Conservation (phyloP, 2,888 invertebrate species). For the Ephialtes manifestator region DNA sequence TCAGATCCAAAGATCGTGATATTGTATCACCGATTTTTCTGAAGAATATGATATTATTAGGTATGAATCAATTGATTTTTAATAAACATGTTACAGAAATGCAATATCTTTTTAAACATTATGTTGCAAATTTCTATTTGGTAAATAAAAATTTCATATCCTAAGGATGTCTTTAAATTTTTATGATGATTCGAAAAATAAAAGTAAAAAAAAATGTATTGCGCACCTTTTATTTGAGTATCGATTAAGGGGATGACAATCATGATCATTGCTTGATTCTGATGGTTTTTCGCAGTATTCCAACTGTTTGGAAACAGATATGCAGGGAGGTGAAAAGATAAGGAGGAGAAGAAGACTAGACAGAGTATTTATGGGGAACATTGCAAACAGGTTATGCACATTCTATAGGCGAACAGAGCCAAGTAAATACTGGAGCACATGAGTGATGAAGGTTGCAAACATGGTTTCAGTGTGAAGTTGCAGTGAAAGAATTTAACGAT, state of each 20-base stretch:
- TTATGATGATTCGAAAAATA: not conserved
- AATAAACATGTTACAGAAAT: not conserved
- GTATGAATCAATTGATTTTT: not conserved
- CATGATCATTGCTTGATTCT: slow-evolving; percentile 32
- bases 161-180: not conserved
- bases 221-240: slow-evolving; percentile 59
- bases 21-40: too few relatives aligned
- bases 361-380: slow-evolving; percentile 19
- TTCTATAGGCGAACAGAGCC: not conserved
- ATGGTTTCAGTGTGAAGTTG: slow-evolving; percentile 10
- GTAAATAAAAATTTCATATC: not conserved
- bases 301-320: slow-evolving; percentile 5
- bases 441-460: not conserved
- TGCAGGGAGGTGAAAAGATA: not conserved
- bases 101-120: not conserved
- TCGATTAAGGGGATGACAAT: slow-evolving; percentile 40
- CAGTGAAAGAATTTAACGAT: not conserved
- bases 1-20: not conserved
- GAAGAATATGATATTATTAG: not conserved
- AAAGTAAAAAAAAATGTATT: slow-evolving; percentile 13
- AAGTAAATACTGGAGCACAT: not conserved
- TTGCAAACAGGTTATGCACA: slow-evolving; percentile 18
- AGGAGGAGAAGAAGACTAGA: slow-evolving; percentile 16
- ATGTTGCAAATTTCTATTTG: not conserved
- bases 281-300: slow-evolving; percentile 53